These are phyloP conservation scores for Agapornis canus DNA, from an alignment of 2,797 vertebrate species.

Conservation along the genomic window DNA sequence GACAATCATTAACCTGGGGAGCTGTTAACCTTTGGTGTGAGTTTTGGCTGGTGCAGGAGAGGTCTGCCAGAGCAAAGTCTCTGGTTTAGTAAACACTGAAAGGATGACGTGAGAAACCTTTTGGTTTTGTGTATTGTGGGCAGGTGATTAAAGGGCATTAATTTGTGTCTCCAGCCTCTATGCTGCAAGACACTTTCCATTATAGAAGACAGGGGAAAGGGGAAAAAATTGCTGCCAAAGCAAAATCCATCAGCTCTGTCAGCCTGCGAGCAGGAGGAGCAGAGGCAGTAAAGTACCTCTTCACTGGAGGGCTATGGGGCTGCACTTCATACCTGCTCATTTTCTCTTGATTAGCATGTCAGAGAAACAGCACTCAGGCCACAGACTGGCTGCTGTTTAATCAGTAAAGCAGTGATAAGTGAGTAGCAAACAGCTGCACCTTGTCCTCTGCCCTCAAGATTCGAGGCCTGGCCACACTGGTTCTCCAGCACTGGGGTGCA, in stretches of 20 bases:
- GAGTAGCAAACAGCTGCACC: not conserved
- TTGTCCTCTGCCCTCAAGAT: not conserved
- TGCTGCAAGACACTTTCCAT: not conserved
- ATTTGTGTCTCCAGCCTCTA: not conserved
- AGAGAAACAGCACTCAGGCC: not conserved
- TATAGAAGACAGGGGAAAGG: not conserved
- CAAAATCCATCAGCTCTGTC: not conserved
- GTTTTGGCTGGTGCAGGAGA: not conserved
- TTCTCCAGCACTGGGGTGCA: not conserved
- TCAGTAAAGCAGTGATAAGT: not conserved
- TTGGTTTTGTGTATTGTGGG: not conserved
- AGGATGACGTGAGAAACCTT: not conserved
- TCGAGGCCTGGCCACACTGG: not conserved
- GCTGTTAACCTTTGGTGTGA: conserved; percentile 11
- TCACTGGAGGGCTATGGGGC: not conserved
- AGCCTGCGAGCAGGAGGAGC: not conserved
- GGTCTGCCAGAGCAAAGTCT: conserved; percentile 5
- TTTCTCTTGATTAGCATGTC: not conserved
- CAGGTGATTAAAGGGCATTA: not conserved
- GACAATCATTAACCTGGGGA: conserved; percentile 43
- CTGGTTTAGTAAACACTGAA: not conserved
- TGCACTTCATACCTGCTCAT: rapidly evolving
- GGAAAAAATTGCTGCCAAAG: not conserved
- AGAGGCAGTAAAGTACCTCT: not conserved
- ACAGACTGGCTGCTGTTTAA: not conserved